Evolutionary conservation across 2,113 vertebrate species (phyloP).

Genomic region (Pao palembangensis): DNA sequence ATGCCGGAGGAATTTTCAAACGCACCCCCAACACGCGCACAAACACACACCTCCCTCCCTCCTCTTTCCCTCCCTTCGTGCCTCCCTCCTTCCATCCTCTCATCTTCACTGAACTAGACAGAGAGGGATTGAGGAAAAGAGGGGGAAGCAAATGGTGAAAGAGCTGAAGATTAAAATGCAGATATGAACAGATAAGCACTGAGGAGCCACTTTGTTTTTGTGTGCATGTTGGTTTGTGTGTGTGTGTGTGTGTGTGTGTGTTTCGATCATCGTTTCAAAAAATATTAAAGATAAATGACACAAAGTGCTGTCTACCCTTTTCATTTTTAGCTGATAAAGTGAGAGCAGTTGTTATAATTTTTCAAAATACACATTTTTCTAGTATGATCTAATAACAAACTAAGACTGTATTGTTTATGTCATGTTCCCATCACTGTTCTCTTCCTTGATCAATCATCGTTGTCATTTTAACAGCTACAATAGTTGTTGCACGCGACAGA

Average conservation of each 20-base stretch:
- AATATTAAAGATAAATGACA: background rate
- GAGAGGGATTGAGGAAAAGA: constrained; percentile 39
- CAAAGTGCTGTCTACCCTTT: background rate
- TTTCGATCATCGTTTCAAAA: constrained; percentile 23
- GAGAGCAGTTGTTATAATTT: too few relatives aligned
- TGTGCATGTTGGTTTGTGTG: background rate
- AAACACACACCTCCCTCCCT: constrained; percentile 1
- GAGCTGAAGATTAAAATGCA: constrained; percentile 43
- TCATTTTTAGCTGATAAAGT: background rate
- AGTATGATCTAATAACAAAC: too few relatives aligned
- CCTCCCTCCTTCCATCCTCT: constrained; percentile 45
- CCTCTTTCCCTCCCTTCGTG: constrained; percentile 1
- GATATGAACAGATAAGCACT: constrained; percentile 55
- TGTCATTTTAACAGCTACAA: too few relatives aligned
- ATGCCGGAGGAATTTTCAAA: constrained; percentile 76
- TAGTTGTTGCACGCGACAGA: too few relatives aligned
- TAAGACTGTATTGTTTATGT: too few relatives aligned
- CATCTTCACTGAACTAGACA: constrained; percentile 56
- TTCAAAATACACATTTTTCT: too few relatives aligned
- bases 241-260: constrained; percentile 24
- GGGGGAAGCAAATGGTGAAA: constrained; percentile 52
- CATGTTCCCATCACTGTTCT: too few relatives aligned
- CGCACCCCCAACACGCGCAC: constrained; percentile 41
- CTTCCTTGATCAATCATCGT: too few relatives aligned
- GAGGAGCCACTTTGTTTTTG: constrained; percentile 31